Percentiles rank a stretch among this genome's conserved stretches.
Evolutionary conservation across 2,797 vertebrate genomes (phyloP).

Genomic region (Platyrinchus mystaceus): DNA sequence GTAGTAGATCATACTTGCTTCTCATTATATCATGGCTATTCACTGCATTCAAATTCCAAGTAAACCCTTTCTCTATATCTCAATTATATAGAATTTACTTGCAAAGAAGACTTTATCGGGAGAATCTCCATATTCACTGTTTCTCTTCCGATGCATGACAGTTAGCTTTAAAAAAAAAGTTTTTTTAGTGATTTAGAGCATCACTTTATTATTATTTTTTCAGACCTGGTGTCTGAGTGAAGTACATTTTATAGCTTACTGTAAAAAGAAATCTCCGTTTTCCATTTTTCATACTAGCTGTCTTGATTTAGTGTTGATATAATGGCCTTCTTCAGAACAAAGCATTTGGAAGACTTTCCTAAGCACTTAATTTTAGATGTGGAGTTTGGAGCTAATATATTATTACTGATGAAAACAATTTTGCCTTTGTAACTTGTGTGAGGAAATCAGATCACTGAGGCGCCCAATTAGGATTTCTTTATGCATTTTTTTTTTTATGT

Average conservation of each 20-base stretch:
- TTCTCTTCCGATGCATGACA: neutral
- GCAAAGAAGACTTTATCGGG: neutral
- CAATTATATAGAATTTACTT: neutral
- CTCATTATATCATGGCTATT: neutral
- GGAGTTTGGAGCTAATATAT: slow-evolving; percentile 30
- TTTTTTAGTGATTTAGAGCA: slow-evolving; percentile 7
- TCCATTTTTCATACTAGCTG: slow-evolving; percentile 48
- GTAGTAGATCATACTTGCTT: neutral
- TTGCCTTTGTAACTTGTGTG: slow-evolving; percentile 25
- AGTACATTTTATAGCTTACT: slow-evolving; percentile 37
- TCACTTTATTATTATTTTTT: slow-evolving; percentile 17
- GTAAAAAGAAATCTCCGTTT: slow-evolving; percentile 40
- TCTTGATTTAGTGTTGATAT: slow-evolving; percentile 61
- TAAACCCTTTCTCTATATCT: neutral
- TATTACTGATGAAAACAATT: slow-evolving; percentile 29
- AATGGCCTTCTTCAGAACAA: slow-evolving; percentile 56
- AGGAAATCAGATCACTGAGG: neutral
- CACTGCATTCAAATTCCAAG: neutral
- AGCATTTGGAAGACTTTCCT: slow-evolving; percentile 52
- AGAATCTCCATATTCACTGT: neutral
- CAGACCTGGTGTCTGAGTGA: slow-evolving; percentile 1
- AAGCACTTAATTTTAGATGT: slow-evolving; percentile 56
- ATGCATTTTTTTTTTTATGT: neutral
- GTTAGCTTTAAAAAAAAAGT: neutral
- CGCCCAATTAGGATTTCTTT: neutral